Evolutionary conservation across 2,113 vertebrate species (phyloP).

Genomic region (Ranitomeya variabilis): DNA sequence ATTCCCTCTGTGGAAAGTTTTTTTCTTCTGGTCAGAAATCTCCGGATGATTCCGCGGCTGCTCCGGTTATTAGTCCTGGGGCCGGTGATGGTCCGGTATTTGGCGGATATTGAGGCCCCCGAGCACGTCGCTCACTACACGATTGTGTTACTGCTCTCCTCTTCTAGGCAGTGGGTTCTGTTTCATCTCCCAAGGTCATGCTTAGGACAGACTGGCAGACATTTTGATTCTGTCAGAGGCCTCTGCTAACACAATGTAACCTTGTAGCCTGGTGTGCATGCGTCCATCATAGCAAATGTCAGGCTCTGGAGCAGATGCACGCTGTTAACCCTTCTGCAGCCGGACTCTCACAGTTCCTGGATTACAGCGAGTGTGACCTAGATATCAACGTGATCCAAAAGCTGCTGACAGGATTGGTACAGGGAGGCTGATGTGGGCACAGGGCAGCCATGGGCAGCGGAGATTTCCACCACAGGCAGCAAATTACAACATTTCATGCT

Average conservation of each 20-base stretch:
- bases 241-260: constrained; percentile 2
- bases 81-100: too few relatives aligned
- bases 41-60: too few relatives aligned
- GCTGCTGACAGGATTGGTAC: neutral
- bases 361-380: neutral
- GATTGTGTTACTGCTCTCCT: neutral
- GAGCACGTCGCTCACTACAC: neutral
- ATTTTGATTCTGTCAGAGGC: constrained; percentile 38
- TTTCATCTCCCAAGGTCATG: constrained; percentile 45
- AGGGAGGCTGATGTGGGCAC: neutral
- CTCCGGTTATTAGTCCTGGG: too few relatives aligned
- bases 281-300: neutral
- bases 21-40: too few relatives aligned
- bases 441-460: neutral
- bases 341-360: neutral
- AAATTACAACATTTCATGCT: neutral
- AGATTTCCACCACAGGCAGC: neutral
- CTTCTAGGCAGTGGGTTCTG: constrained; percentile 27
- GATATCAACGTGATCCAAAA: neutral
- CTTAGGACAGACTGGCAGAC: constrained; percentile 44
- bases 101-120: neutral
- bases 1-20: too few relatives aligned
- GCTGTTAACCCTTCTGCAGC: constrained; percentile 8
- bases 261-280: neutral
- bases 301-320: neutral